Conservation (phyloP, 1,140 invertebrate genomes). For the Rhizoglyphus robini region DNA sequence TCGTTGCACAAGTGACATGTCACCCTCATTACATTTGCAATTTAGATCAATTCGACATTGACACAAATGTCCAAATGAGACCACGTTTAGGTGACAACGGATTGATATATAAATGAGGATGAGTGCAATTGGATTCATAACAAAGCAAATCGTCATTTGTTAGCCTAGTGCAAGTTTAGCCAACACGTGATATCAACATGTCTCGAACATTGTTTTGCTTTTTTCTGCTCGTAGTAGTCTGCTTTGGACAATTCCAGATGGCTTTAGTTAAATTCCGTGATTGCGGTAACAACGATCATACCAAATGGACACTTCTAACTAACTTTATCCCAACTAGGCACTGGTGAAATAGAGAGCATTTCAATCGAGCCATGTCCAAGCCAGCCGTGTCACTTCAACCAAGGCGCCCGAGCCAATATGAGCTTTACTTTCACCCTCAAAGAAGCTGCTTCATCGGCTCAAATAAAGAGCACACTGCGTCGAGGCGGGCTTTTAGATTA, state of each 20-base stretch:
- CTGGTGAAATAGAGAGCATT: conserved; percentile 13
- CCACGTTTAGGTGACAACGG: background rate
- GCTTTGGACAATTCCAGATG: no score
- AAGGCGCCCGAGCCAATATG: background rate
- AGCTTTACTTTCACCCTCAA: background rate
- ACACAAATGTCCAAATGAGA: background rate
- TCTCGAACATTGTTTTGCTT: no score
- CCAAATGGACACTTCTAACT: background rate
- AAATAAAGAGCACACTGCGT: background rate
- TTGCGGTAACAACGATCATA: background rate
- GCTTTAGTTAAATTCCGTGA: background rate
- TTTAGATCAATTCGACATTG: background rate
- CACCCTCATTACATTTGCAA: no score
- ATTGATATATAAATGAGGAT: background rate
- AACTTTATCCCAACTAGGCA: background rate
- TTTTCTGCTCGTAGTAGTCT: no score
- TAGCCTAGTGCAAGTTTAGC: no score
- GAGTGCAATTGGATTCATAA: no score
- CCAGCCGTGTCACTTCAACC: conserved; percentile 11
- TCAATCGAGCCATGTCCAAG: conserved; percentile 6
- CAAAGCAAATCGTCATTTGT: background rate
- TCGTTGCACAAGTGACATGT: no score
- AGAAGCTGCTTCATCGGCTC: background rate
- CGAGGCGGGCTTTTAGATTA: conserved; percentile 6
- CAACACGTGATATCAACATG: no score